These are phyloP conservation scores for Etheostoma perlongum DNA, from an alignment of 2,797 vertebrate genomes.

Conservation along the genomic window DNA sequence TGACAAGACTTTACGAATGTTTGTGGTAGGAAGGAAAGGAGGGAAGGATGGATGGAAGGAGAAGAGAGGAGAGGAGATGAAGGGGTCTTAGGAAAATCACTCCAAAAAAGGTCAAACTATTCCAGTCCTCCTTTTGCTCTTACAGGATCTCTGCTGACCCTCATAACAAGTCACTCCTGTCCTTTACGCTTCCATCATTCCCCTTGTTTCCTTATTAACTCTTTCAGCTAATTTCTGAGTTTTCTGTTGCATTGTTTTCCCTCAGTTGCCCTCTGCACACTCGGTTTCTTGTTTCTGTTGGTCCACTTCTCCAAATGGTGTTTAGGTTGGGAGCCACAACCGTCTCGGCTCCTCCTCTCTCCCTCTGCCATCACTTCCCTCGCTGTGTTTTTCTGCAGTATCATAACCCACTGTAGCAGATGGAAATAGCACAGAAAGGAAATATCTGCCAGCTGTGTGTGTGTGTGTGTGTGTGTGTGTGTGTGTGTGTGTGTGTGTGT, in stretches of 20 bases:
- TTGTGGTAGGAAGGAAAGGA: constrained; percentile 35
- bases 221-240: neutral
- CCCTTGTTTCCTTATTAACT: neutral
- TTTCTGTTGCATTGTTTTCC: constrained; percentile 4
- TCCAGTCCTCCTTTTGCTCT: constrained; percentile 61
- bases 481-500: constrained; percentile 9
- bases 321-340: constrained; percentile 54
- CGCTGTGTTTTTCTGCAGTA: constrained; percentile 47
- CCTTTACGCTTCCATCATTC: neutral
- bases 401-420: constrained; percentile 67
- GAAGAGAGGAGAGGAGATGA: constrained; percentile 32
- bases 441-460: constrained; percentile 61
- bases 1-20: constrained; percentile 24
- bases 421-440: constrained; percentile 78
- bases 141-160: constrained; percentile 24
- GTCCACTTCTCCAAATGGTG: constrained; percentile 59
- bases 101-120: constrained; percentile 89
- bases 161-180: constrained; percentile 13
- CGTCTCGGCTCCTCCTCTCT: constrained; percentile 31
- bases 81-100: constrained; percentile 65
- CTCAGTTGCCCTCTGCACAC: neutral
- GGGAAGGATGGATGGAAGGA: neutral
- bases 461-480: constrained; percentile 22
- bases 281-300: neutral
- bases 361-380: constrained; percentile 38